Percentiles rank a stretch among this genome's conserved stretches.
phyloP scores from a whole-genome alignment of 2,888 invertebrate genomes.

The Apamea monoglypha region DNA sequence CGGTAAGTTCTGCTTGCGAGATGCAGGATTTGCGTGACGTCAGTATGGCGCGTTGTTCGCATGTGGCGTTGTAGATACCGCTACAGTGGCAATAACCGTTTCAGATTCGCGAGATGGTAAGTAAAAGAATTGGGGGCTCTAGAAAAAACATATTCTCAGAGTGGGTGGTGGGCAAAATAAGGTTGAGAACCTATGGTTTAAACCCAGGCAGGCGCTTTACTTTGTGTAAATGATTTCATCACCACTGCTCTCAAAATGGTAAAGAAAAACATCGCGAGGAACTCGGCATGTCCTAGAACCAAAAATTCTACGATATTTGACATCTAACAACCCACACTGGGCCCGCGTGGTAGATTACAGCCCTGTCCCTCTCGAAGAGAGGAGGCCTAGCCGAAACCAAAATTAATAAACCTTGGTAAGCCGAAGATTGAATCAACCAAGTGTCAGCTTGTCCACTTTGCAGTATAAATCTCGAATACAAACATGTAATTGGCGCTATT shows the following conservation, averaged over 20 bases:
- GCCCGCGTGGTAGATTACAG: not conserved
- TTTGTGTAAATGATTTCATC: not conserved
- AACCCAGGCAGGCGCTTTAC: not conserved
- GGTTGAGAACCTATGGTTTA: too few species aligned
- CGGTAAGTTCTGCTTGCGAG: too few species aligned
- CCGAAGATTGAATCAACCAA: slow-evolving; percentile 26
- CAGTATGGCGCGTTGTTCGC: too few species aligned
- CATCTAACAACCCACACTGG: not conserved
- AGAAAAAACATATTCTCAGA: too few species aligned
- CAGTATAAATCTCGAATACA: slow-evolving; percentile 24
- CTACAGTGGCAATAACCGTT: too few species aligned
- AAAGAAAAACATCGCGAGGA: not conserved
- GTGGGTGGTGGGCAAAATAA: too few species aligned
- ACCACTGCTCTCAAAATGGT: not conserved
- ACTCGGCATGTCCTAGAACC: not conserved
- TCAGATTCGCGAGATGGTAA: too few species aligned
- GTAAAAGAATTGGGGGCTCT: too few species aligned
- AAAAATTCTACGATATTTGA: not conserved
- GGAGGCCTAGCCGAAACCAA: not conserved
- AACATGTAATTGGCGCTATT: slow-evolving; percentile 28
- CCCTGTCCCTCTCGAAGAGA: not conserved
- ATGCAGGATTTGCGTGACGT: too few species aligned
- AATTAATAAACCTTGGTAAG: not conserved
- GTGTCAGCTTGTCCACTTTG: slow-evolving; percentile 5
- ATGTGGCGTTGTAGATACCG: too few species aligned